Evolutionary conservation across 2,797 vertebrate genomes (phyloP), one percentile per base, ranked within the genome.

Genomic region (Labeo calbasu): DNA sequence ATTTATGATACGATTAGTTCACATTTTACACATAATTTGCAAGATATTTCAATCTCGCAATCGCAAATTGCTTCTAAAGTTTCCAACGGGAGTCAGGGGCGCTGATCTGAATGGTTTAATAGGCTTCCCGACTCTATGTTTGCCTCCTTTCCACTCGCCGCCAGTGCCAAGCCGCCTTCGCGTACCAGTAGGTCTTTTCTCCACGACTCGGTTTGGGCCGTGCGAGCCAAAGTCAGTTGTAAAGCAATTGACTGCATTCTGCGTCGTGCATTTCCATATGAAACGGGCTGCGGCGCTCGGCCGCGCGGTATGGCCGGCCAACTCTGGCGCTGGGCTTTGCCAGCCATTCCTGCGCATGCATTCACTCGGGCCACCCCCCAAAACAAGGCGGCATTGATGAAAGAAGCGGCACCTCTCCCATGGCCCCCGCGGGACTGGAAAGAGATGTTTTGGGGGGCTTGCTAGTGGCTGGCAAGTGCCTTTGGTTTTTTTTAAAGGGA

Each of bases 221-320:
- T 86, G 84, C 92, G 93, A 94, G 93, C 92, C 95, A 94, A 95
- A 95, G 94, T 95, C 94, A 95, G 93, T 95, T 95, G 95, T 95
- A 95, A 95, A 93, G 94, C 94, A 94, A 93, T 95, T 94, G 94
- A 95, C 93, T 92, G 94, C 94, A 93, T 96, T 95, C 92, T 92
- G 93, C 92, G 85, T 91, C 92, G 88, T 94, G 88, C 91, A 96
- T 96, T 96, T 95, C 95, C 95, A 96, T 96, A 96, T 96, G 94
- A 96, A 96, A 95, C 81, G 86, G 90, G 89, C 92, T 90, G 92
- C 93, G 88, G 93, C 94, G 92, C 93, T 93, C 88, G 87, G 86
- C 92, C 91, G 89, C 92, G 92, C 94, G 93, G 92, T 91, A 78
- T 81, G 90, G 92, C 92, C 86, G 84, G 91, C 93, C 88, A 88